Percentiles rank a stretch among this genome's conserved stretches.
Conservation (phyloP, 2,888 invertebrate species). For the Dasypogon diadema region DNA sequence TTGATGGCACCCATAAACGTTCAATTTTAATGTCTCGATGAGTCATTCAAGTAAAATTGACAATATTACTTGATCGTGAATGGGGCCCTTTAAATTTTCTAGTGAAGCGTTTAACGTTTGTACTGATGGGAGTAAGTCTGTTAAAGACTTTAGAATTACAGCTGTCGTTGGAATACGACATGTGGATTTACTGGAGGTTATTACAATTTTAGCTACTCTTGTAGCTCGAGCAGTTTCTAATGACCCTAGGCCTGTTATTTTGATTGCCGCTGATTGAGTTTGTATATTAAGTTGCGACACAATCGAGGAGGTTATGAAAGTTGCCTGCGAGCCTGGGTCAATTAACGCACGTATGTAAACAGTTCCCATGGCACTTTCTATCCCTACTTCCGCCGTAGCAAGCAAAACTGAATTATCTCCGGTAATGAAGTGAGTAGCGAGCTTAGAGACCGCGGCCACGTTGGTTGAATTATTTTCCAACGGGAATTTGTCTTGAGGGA, state of each 20-base stretch:
- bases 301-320: background rate
- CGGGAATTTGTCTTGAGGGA: background rate
- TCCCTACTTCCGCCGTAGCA: background rate
- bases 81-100: too few species aligned
- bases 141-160: too few species aligned
- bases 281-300: background rate
- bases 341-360: background rate
- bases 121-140: too few species aligned
- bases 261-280: background rate
- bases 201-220: background rate
- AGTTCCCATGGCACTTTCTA: background rate
- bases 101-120: too few species aligned
- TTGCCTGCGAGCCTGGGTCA: slow-evolving; percentile 25
- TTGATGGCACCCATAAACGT: too few species aligned
- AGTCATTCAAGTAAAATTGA: too few species aligned
- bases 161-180: too few species aligned
- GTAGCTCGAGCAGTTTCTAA: background rate
- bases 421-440: background rate
- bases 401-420: background rate
- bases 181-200: background rate
- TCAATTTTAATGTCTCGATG: too few species aligned
- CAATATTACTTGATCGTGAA: too few species aligned
- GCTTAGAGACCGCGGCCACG: background rate
- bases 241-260: background rate
- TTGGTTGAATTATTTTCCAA: background rate